phyloP scores from a whole-genome alignment of 2,113 vertebrate species.

The Dasyornis broadbenti region DNA sequence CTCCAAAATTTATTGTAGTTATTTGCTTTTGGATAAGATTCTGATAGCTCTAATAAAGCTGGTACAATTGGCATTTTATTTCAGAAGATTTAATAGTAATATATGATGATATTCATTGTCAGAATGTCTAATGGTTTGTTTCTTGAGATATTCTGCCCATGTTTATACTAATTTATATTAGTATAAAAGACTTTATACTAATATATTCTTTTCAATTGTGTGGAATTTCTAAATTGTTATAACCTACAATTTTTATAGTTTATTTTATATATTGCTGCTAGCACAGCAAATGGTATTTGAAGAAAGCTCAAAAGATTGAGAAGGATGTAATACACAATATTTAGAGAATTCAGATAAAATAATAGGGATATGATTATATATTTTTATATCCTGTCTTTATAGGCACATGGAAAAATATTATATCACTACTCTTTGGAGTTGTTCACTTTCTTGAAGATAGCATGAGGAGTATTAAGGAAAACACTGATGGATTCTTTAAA shows the following conservation, averaged over 20 bases:
- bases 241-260: not conserved
- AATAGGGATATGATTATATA: not conserved
- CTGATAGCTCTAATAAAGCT: not conserved
- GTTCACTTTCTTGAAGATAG: not conserved
- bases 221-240: not conserved
- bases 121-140: not conserved
- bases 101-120: not conserved
- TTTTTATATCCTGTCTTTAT: not conserved
- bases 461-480: not conserved
- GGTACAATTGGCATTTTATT: not conserved
- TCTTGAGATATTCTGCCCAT: not conserved
- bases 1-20: not conserved
- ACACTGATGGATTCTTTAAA: not conserved
- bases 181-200: not conserved
- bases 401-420: not conserved
- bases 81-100: not conserved
- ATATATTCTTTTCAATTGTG: not conserved
- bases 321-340: not conserved
- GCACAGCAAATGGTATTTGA: not conserved
- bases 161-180: no score
- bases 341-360: not conserved
- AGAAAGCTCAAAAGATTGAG: not conserved
- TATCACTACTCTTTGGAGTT: not conserved
- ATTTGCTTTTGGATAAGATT: not conserved
- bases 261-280: not conserved